phyloP scores from a whole-genome alignment of 2,797 vertebrate genomes.

The Labroides dimidiatus region DNA sequence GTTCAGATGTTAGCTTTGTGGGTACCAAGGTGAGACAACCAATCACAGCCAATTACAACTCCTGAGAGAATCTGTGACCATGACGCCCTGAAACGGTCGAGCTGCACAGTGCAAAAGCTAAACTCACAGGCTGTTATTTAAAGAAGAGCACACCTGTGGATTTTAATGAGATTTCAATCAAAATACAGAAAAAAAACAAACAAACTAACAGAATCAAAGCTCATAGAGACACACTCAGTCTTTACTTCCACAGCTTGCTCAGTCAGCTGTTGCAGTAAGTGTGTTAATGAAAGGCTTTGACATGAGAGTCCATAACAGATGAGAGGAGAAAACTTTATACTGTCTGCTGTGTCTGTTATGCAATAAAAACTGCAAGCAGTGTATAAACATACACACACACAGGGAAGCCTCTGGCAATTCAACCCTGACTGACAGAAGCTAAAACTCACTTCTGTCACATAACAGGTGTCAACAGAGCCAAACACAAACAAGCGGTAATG shows the following conservation, averaged over 20 bases:
- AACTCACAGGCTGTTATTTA: too few species aligned
- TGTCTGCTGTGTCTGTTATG: slow-evolving; percentile 23
- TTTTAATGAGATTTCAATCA: not conserved
- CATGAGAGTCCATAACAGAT: slow-evolving; percentile 23
- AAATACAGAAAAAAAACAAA: not conserved
- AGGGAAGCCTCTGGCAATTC: slow-evolving; percentile 15
- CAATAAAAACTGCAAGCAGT: slow-evolving; percentile 21
- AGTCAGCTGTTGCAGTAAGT: slow-evolving; percentile 24
- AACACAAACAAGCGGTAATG: slow-evolving; percentile 42
- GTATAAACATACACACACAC: slow-evolving; percentile 3
- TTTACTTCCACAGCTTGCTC: slow-evolving; percentile 8
- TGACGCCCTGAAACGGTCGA: too few species aligned
- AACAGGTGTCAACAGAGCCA: slow-evolving; percentile 43
- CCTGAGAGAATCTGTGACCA: too few species aligned
- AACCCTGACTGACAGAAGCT: slow-evolving; percentile 14
- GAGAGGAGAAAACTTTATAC: slow-evolving; percentile 25
- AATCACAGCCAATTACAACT: slow-evolving; percentile 9
- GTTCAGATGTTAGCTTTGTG: not conserved
- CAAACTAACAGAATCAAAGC: not conserved
- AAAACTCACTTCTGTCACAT: slow-evolving; percentile 23
- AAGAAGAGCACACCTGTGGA: too few species aligned
- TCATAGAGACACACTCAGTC: not conserved
- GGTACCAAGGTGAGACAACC: not conserved
- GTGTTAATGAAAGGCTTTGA: slow-evolving; percentile 19
- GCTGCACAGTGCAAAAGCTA: too few species aligned